Evolutionary conservation across 37 sponge, comb jelly and placozoan genomes (phyloP).

Genomic region (Cliona cf. orientalis): DNA sequence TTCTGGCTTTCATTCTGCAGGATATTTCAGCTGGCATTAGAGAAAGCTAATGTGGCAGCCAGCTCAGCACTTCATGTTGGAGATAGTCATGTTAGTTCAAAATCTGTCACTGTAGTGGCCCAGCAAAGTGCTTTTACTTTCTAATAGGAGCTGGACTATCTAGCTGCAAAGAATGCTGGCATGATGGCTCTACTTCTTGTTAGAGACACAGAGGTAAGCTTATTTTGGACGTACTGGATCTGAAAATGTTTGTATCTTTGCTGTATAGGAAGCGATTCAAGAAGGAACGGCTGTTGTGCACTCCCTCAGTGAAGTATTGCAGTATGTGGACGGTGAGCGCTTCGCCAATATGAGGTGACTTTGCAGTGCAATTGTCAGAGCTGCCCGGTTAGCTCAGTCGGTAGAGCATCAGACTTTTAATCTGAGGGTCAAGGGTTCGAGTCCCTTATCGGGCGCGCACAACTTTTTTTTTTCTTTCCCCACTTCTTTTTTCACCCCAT

Average conservation of each 20-base stretch:
- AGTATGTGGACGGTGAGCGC: not conserved
- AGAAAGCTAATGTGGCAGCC: constrained; percentile 5
- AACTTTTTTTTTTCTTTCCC: constrained; percentile 38
- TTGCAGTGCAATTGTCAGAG: not conserved
- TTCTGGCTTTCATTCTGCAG: constrained; percentile 12
- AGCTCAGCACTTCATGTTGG: constrained; percentile 39
- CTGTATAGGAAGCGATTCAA: not conserved
- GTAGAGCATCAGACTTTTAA: constrained; percentile 97
- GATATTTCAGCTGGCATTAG: constrained; percentile 44
- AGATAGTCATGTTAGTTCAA: constrained; percentile 35
- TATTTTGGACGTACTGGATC: no score
- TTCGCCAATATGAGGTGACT: not conserved
- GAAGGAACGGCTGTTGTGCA: not conserved
- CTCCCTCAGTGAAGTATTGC: not conserved
- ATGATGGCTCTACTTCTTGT: constrained; percentile 34
- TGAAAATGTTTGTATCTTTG: not conserved
- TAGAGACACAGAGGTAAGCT: constrained; percentile 8
- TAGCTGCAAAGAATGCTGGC: constrained; percentile 38
- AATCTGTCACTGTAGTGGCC: not conserved
- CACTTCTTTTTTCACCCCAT: constrained; percentile 22
- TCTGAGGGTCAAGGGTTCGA: constrained; percentile 92
- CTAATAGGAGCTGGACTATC: constrained; percentile 37
- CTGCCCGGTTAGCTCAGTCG: constrained; percentile 85
- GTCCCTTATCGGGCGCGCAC: constrained; percentile 83
- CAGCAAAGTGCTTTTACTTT: not conserved